Percentiles rank a stretch among this genome's conserved stretches.
Evolutionary conservation across 2,113 vertebrate species (phyloP).

Genomic region (Clarias batrachus): DNA sequence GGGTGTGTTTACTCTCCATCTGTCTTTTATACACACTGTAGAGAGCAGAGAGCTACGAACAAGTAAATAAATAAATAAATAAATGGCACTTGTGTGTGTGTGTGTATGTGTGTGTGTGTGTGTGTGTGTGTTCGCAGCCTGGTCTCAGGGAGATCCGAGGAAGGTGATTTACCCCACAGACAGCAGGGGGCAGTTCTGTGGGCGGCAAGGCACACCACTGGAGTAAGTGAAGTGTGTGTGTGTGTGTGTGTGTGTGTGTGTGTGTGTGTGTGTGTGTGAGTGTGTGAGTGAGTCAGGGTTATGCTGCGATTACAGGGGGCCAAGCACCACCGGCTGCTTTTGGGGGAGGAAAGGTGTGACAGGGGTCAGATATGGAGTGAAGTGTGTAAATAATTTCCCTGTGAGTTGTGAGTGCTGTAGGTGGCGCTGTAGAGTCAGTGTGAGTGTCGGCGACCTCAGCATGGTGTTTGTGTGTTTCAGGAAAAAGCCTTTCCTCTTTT

Average conservation of each 20-base stretch:
- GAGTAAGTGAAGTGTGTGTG: slow-evolving; percentile 74
- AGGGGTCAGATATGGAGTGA: background rate
- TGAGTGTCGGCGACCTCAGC: background rate
- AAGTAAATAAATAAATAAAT: background rate
- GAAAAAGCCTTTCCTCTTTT: slow-evolving; percentile 87
- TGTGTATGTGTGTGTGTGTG: background rate
- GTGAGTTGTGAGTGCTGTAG: background rate
- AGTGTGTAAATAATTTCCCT: background rate
- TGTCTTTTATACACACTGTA: background rate
- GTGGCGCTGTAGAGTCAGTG: background rate
- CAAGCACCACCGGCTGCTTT: background rate
- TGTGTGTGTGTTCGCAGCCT: slow-evolving; percentile 71
- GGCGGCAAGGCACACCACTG: slow-evolving; percentile 81
- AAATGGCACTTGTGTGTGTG: background rate
- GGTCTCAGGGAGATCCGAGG: slow-evolving; percentile 91
- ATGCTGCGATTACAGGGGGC: background rate
- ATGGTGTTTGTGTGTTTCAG: slow-evolving; percentile 60
- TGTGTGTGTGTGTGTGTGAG: no score
- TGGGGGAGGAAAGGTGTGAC: background rate
- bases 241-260: no score
- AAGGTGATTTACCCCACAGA: slow-evolving; percentile 94
- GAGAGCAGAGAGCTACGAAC: background rate
- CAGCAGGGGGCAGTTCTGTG: slow-evolving; percentile 90
- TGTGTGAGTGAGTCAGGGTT: background rate
- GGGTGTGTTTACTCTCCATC: slow-evolving; percentile 70